Percentiles rank a stretch among this genome's conserved stretches.
Evolutionary conservation across 2,113 vertebrate genomes (phyloP).

Genomic region (Poeciliopsis turrubarensis): DNA sequence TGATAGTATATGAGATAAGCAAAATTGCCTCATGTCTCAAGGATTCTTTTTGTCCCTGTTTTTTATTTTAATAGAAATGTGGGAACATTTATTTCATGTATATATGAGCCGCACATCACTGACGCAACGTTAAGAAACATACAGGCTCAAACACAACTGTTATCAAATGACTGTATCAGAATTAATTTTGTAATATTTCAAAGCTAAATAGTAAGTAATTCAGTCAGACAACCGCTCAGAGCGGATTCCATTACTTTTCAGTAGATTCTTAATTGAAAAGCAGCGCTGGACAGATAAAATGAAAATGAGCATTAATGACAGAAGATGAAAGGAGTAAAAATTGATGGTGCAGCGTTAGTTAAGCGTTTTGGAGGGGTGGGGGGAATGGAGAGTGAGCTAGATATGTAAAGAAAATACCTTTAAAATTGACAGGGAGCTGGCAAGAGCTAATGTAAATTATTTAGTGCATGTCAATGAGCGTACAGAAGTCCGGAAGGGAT

Average conservation of each 20-base stretch:
- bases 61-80: too few species aligned
- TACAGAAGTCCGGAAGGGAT: slow-evolving; percentile 21
- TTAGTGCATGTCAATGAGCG: slow-evolving; percentile 30
- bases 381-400: slow-evolving; percentile 3
- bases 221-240: neutral
- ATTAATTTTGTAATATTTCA: neutral
- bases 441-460: slow-evolving; percentile 37
- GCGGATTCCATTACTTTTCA: slow-evolving; percentile 9
- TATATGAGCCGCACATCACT: too few species aligned
- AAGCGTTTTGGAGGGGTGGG: neutral
- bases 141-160: neutral
- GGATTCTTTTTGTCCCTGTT: too few species aligned
- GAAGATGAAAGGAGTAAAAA: neutral
- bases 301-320: slow-evolving; percentile 33
- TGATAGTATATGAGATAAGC: too few species aligned
- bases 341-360: neutral
- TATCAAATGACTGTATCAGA: neutral
- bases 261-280: slow-evolving; percentile 26
- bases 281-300: slow-evolving; percentile 16
- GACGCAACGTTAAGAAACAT: too few species aligned
- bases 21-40: too few species aligned
- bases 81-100: neutral
- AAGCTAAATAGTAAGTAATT: neutral
- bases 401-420: slow-evolving; percentile 1
- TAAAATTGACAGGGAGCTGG: slow-evolving; percentile 1